phyloP scores from a whole-genome alignment of 2,113 vertebrate genomes.

The Salminus brasiliensis region DNA sequence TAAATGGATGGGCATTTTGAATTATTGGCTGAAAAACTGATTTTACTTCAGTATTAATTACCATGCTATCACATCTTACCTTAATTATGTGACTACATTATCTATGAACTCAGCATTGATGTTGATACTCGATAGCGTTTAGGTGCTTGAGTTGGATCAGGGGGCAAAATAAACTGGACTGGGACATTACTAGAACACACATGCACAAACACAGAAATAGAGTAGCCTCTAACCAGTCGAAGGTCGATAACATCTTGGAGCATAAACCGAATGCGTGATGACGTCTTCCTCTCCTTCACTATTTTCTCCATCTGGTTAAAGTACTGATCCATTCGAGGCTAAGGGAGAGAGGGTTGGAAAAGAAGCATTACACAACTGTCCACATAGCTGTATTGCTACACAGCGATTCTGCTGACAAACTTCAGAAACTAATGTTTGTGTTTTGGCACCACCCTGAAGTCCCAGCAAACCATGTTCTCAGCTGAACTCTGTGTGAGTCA shows the following conservation, averaged over 20 bases:
- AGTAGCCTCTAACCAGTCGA: constrained; percentile 85
- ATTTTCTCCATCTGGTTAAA: constrained; percentile 99
- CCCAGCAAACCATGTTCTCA: not conserved
- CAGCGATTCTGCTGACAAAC: not conserved
- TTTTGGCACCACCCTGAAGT: not conserved
- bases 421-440: not conserved
- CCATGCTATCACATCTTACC: too few species aligned
- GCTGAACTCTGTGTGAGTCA: not conserved
- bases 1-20: too few species aligned
- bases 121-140: too few species aligned
- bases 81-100: too few species aligned
- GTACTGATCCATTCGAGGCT: constrained; percentile 99
- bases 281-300: constrained; percentile 96
- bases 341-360: not conserved
- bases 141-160: too few species aligned
- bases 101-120: too few species aligned
- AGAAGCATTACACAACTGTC: not conserved
- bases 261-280: constrained; percentile 97
- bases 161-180: too few species aligned
- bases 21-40: too few species aligned
- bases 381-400: not conserved
- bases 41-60: too few species aligned
- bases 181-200: too few species aligned
- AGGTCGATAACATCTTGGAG: constrained; percentile 95
- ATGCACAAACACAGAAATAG: not conserved